These are phyloP conservation scores for Agonopterix arenella DNA, from an alignment of 2,888 invertebrate species.

Conservation along the genomic window DNA sequence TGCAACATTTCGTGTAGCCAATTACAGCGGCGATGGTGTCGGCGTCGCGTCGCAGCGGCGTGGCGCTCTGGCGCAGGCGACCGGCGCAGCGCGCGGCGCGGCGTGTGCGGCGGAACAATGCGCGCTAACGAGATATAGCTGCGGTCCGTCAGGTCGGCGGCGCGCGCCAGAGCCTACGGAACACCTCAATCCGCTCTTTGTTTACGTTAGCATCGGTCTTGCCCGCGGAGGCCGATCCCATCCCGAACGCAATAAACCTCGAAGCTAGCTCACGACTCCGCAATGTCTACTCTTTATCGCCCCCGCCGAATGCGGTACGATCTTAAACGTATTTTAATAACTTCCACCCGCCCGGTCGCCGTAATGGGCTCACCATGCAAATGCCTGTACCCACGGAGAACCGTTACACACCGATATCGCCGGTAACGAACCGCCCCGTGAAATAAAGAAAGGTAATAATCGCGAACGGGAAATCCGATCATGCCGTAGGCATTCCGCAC, in stretches of 20 bases:
- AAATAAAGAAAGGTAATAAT: slow-evolving; percentile 70
- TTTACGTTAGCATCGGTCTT: slow-evolving; percentile 52
- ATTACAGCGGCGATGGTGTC: slow-evolving; percentile 24
- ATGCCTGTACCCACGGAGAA: slow-evolving; percentile 50
- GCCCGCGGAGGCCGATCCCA: slow-evolving; percentile 49
- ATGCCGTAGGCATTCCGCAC: slow-evolving; percentile 39
- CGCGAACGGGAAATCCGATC: slow-evolving; percentile 64
- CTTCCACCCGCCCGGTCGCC: slow-evolving; percentile 56
- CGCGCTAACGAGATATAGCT: slow-evolving; percentile 50
- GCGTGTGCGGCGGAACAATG: slow-evolving; percentile 36
- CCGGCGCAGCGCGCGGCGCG: slow-evolving; percentile 8
- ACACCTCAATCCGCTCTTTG: slow-evolving; percentile 62
- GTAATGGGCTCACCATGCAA: slow-evolving; percentile 69
- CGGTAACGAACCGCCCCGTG: slow-evolving; percentile 55
- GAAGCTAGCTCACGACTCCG: slow-evolving; percentile 63
- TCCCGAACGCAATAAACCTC: slow-evolving; percentile 68
- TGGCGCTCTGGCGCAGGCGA: slow-evolving; percentile 18
- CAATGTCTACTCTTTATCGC: slow-evolving; percentile 67
- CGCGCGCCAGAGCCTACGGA: slow-evolving; percentile 31
- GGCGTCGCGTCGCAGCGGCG: slow-evolving; percentile 9
- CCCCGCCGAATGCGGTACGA: slow-evolving; percentile 53
- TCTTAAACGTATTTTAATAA: slow-evolving; percentile 73
- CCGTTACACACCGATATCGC: slow-evolving; percentile 63
- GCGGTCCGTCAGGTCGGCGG: slow-evolving; percentile 34
- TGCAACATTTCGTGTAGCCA: slow-evolving; percentile 24